Percentiles rank a stretch among this genome's conserved stretches.
phyloP scores from a whole-genome alignment of 1,140 invertebrate species.

The Anthonomus grandis region DNA sequence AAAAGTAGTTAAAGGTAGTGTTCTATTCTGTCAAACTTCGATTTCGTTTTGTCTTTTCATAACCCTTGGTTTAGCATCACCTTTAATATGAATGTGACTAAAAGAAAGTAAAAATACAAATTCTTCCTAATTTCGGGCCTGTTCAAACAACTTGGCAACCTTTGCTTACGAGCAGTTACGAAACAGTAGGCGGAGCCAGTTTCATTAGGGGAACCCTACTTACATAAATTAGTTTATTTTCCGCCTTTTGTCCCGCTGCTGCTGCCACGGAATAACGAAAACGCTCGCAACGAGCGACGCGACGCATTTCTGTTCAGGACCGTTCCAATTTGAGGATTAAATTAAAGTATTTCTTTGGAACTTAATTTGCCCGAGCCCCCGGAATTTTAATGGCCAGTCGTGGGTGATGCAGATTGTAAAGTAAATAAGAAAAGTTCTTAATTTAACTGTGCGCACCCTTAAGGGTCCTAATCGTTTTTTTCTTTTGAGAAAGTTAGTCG shows the following conservation, averaged over 20 bases:
- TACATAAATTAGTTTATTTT: slow-evolving; percentile 32
- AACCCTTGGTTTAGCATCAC: no score
- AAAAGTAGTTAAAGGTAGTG: no score
- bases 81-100: no score
- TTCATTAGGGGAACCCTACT: slow-evolving; percentile 27
- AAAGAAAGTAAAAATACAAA: no score
- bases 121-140: no score
- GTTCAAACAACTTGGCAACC: slow-evolving; percentile 21
- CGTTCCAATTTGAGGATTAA: slow-evolving; percentile 28
- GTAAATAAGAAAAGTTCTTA: slow-evolving; percentile 10
- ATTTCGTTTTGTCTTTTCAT: no score
- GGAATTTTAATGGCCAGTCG: slow-evolving; percentile 20
- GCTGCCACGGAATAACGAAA: no score
- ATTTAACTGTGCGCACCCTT: no score
- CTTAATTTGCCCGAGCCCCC: slow-evolving; percentile 21
- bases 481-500: no score
- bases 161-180: slow-evolving; percentile 1
- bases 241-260: slow-evolving; percentile 24
- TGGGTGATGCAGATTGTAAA: no score
- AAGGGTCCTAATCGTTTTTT: no score
- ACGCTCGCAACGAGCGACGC: slow-evolving; percentile 14
- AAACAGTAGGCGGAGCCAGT: slow-evolving; percentile 1
- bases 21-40: no score
- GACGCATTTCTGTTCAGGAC: slow-evolving; percentile 21
- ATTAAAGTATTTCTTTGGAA: slow-evolving; percentile 29